Conservation (phyloP, 2,113 vertebrate species). For the Atrichornis clamosus region DNA sequence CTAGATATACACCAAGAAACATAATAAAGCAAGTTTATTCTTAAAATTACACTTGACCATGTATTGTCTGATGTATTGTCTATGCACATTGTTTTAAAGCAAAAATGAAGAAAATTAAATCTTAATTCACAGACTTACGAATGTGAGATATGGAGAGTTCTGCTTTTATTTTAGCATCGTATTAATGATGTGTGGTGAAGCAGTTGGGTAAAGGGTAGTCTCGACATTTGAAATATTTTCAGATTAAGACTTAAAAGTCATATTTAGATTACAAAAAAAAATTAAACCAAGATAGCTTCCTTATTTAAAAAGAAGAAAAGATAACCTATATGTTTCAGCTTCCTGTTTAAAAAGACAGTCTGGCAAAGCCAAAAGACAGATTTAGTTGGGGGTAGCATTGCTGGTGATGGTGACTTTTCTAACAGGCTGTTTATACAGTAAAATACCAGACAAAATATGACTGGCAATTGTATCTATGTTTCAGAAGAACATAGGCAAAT, state of each 20-base stretch:
- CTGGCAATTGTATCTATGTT: neutral
- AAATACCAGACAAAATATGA: neutral
- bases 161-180: neutral
- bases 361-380: neutral
- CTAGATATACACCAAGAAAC: neutral
- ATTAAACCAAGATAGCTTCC: neutral
- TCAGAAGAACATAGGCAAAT: neutral
- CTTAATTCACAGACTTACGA: neutral
- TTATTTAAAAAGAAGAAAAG: neutral
- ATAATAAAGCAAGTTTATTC: neutral
- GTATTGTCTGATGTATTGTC: neutral
- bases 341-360: slow-evolving; percentile 2
- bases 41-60: neutral
- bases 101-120: neutral
- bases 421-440: slow-evolving; percentile 1
- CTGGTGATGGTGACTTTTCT: slow-evolving; percentile 2
- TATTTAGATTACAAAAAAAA: neutral
- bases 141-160: neutral
- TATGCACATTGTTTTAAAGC: neutral
- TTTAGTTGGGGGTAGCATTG: neutral
- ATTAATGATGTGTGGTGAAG: neutral
- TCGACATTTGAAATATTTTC: neutral
- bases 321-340: neutral
- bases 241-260: neutral
- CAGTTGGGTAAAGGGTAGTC: neutral